A percentile compares a stretch with the other conserved stretches of the same genome.
Conservation (phyloP, 1,140 invertebrate species). For the Caenorhabditis inopinata region DNA sequence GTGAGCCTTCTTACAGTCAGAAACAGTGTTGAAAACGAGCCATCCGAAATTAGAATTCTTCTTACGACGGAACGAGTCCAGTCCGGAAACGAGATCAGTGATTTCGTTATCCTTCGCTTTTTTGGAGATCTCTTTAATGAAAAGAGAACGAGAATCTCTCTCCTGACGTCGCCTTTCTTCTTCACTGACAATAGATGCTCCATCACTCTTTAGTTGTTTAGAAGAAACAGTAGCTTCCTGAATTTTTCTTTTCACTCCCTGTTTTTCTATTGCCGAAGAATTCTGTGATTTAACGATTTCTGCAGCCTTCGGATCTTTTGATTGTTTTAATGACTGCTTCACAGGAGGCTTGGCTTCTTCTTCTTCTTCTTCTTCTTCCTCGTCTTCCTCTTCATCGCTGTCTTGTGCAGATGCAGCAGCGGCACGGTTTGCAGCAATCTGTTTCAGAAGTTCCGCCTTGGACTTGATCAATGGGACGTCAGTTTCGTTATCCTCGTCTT, state of each 20-base stretch:
- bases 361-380: constrained; percentile 35
- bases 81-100: constrained; percentile 20
- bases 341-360: too few species aligned
- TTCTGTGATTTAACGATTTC: not conserved
- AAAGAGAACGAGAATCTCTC: constrained; percentile 39
- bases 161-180: constrained; percentile 40
- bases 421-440: constrained; percentile 19
- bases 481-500: constrained; percentile 15
- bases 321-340: too few species aligned
- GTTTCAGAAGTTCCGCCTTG: not conserved
- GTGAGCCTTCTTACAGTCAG: constrained; percentile 42
- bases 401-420: not conserved
- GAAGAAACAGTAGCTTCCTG: not conserved
- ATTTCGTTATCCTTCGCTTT: constrained; percentile 30
- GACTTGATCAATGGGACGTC: not conserved
- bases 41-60: constrained; percentile 39
- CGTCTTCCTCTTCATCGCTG: constrained; percentile 8
- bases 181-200: constrained; percentile 36
- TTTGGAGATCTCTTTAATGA: constrained; percentile 44
- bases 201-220: not conserved
- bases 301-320: constrained; percentile 30
- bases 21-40: constrained; percentile 43
- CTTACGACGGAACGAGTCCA: constrained; percentile 41
- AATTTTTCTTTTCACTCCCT: constrained; percentile 32
- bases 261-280: not conserved